Base-by-base conservation (phyloP, 2,113 vertebrate genomes). In the Rissa tridactyla region DNA sequence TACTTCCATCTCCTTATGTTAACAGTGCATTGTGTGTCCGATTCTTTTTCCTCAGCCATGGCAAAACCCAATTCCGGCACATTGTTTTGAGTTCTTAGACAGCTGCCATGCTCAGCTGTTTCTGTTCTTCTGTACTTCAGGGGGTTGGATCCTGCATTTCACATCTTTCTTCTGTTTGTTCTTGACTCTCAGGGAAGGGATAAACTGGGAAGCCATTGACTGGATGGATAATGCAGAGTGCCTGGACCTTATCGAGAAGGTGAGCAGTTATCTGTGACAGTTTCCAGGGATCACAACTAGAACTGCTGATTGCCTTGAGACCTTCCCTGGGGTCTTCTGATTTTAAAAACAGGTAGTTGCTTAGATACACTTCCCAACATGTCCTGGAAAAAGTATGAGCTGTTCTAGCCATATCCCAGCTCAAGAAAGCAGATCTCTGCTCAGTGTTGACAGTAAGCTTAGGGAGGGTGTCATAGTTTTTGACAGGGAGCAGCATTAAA, bases 201-300 rank as follows among this genome's bases (percentile, higher is more conserved):
- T 99, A 89, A 98, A 98, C 95, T 99, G 99, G 99, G 99, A 99
- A 72, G 99, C 99, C 38, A 99, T 99, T 84, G 99, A 99, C 97
- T 99, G 99, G 99, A 99, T 99, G 99, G 99, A 99, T 96, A 99
- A 99, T 26, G 99, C 99, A 54, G 99, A 99, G 90, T 99, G 99
- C 94, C 97, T 99, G 92, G 99, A 99, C 94, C 99, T 99, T 32
- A 99, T 99, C 46, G 99, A 99, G 96, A 99, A 99, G 98, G 99
- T 99, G 83, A 95, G 94, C 25, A 23, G 40, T 64, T 83, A 65
- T 11, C 49, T 90, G 26, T 69, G 30, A 42, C 26, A 42, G 21
- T 68, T 73, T 64, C 25, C 83, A 55, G 68, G 64, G 62, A 42
- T 66, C 27, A 22, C 36, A 40, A 1, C 0, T 3, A 38, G 38